phyloP scores from a whole-genome alignment of 2,888 invertebrate species.

The Zygothrica quintamaculata region DNA sequence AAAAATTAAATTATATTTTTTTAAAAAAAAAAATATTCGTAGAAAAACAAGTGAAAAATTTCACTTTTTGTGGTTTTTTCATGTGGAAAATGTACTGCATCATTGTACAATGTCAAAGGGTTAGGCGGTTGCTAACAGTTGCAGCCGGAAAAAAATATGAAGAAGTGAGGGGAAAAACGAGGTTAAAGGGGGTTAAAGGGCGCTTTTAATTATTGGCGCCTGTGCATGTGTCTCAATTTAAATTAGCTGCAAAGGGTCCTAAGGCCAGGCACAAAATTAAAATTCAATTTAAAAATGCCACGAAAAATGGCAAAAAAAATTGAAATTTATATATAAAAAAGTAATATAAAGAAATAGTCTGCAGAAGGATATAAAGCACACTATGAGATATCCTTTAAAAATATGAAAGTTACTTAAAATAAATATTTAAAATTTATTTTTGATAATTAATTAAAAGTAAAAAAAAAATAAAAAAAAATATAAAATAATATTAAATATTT shows the following conservation, averaged over 20 bases:
- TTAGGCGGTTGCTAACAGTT: slow-evolving; percentile 68
- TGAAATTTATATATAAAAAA: slow-evolving; percentile 1
- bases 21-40: slow-evolving; percentile 4
- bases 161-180: slow-evolving; percentile 8
- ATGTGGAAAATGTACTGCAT: slow-evolving; percentile 83
- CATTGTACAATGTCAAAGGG: slow-evolving; percentile 67
- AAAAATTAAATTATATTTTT: slow-evolving; percentile 3
- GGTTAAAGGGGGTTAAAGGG: slow-evolving; percentile 37
- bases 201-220: slow-evolving; percentile 75
- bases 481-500: too few relatives aligned
- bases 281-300: slow-evolving; percentile 79
- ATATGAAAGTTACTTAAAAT: too few relatives aligned
- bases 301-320: slow-evolving; percentile 59
- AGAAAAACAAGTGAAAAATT: slow-evolving; percentile 38
- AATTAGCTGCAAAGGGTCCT: slow-evolving; percentile 67
- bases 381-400: too few relatives aligned
- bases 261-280: slow-evolving; percentile 64
- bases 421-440: too few relatives aligned
- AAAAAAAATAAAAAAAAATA: slow-evolving; percentile 1
- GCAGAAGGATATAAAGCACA: too few relatives aligned
- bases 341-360: too few relatives aligned
- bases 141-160: slow-evolving; percentile 31
- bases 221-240: slow-evolving; percentile 79
- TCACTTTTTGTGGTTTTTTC: slow-evolving; percentile 79
- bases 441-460: too few relatives aligned